phyloP scores from a whole-genome alignment of 2,113 vertebrate species.

The Pitta sordida region DNA sequence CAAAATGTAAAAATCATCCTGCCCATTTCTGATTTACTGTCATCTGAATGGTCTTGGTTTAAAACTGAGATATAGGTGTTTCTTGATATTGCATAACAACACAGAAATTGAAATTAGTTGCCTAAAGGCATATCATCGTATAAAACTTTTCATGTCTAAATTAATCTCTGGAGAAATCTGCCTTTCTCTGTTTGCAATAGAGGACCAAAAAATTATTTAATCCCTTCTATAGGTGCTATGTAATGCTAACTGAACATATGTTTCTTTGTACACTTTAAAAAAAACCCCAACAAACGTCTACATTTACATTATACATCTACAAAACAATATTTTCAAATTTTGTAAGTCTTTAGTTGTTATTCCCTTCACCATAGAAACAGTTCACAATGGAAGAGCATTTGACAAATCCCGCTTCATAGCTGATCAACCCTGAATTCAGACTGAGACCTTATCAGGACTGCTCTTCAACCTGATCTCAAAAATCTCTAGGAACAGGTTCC shows the following conservation, averaged over 20 bases:
- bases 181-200: neutral
- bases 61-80: neutral
- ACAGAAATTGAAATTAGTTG: neutral
- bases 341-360: neutral
- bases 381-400: neutral
- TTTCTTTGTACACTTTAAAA: neutral
- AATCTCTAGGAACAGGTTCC: neutral
- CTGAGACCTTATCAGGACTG: neutral
- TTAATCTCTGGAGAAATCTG: neutral
- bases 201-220: neutral
- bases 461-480: neutral
- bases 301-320: neutral
- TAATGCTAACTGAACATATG: neutral
- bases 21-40: neutral
- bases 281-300: too few species aligned
- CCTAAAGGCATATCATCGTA: neutral
- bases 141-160: neutral
- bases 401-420: neutral
- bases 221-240: neutral
- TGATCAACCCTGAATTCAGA: neutral
- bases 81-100: neutral
- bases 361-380: neutral
- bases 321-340: neutral
- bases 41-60: neutral
- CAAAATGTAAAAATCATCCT: neutral